Conservation (phyloP, 1,140 invertebrate genomes). For the Drosophila guanche region DNA sequence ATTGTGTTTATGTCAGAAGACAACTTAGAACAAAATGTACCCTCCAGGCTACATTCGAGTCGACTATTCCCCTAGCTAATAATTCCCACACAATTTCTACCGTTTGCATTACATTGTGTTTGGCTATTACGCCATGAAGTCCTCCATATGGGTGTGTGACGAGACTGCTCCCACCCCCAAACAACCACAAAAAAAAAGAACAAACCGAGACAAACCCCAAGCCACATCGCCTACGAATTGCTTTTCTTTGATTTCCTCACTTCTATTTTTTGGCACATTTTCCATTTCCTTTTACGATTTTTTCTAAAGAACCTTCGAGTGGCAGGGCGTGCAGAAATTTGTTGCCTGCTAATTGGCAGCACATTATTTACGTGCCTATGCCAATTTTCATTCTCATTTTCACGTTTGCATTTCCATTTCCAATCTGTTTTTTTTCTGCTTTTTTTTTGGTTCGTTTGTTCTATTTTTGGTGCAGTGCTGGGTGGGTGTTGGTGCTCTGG, state of each 20-base stretch:
- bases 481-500: neutral
- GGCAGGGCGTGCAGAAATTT: constrained; percentile 68
- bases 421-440: constrained; percentile 26
- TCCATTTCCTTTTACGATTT: constrained; percentile 50
- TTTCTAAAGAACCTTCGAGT: neutral
- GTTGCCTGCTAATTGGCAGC: constrained; percentile 75
- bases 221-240: constrained; percentile 9
- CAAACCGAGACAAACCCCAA: constrained; percentile 10
- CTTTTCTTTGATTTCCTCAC: constrained; percentile 40
- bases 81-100: constrained; percentile 21
- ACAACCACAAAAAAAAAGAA: neutral
- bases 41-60: neutral
- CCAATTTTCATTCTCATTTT: constrained; percentile 71
- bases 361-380: constrained; percentile 80
- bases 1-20: no score
- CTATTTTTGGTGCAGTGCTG: constrained; percentile 47
- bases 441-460: constrained; percentile 24
- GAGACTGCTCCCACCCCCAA: no score
- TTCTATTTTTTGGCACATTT: constrained; percentile 43
- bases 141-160: constrained; percentile 18
- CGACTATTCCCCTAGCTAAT: neutral
- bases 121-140: constrained; percentile 29
- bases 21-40: no score
- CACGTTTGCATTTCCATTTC: constrained; percentile 42
- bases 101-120: constrained; percentile 18